Evolutionary conservation across 64 coral and sea anemone species (phyloP).

Genomic region (Montipora sp.): DNA sequence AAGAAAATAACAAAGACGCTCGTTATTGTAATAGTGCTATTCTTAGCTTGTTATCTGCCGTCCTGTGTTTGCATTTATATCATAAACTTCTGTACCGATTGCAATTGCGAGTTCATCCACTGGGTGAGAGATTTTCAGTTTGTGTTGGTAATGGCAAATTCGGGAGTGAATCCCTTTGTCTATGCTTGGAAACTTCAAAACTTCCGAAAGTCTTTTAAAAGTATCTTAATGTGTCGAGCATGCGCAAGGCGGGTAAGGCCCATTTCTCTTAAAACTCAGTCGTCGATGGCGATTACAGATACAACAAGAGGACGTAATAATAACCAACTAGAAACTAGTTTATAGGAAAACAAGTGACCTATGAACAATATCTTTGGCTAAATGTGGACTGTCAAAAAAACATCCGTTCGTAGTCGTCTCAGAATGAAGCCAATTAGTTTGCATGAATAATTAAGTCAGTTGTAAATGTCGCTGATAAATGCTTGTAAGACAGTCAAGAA

Average conservation of each 20-base stretch:
- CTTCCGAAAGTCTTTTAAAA: conserved; percentile 62
- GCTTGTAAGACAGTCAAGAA: too few species aligned
- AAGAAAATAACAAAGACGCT: conserved; percentile 77
- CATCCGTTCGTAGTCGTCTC: too few species aligned
- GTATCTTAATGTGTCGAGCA: conserved; percentile 6
- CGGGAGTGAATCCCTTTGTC: conserved; percentile 78
- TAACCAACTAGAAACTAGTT: neutral
- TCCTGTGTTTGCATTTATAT: conserved; percentile 80
- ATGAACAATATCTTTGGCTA: too few species aligned
- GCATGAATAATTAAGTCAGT: too few species aligned
- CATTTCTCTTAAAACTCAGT: conserved; percentile 24
- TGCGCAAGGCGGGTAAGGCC: conserved; percentile 7
- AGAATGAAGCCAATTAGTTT: too few species aligned
- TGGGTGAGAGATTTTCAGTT: conserved; percentile 82
- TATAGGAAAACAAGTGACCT: neutral
- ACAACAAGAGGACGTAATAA: neutral
- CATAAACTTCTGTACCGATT: conserved; percentile 74
- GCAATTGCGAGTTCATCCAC: conserved; percentile 72
- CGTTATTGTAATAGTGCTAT: conserved; percentile 68
- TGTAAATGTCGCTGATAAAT: too few species aligned
- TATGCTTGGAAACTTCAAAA: conserved; percentile 69
- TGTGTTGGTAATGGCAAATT: conserved; percentile 73
- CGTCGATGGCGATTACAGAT: neutral
- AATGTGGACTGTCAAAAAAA: too few species aligned
- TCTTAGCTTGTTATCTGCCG: conserved; percentile 70